Evolutionary conservation across 2,113 vertebrate species (phyloP).

Genomic region (Hyperoodon ampullatus): DNA sequence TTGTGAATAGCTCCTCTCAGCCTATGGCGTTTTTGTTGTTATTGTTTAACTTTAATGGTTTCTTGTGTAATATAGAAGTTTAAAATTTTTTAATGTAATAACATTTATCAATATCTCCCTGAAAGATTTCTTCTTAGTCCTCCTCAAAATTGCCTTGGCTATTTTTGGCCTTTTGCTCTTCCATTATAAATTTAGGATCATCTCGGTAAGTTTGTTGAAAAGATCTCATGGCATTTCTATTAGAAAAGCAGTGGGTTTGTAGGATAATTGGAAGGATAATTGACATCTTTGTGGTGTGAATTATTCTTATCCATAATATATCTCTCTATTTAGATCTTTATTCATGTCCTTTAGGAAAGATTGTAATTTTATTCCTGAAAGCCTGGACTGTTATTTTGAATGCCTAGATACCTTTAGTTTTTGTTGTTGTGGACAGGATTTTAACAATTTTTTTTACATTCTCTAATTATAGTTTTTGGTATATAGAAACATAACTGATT

Average conservation of each 20-base stretch:
- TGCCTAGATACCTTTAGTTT: background rate
- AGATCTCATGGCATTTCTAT: background rate
- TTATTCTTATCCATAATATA: constrained; percentile 9
- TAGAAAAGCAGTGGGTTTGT: background rate
- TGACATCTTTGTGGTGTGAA: background rate
- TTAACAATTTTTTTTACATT: background rate
- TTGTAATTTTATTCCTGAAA: background rate
- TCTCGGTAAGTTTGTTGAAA: background rate
- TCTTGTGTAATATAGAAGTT: background rate
- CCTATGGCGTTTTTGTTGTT: background rate
- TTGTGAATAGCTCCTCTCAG: background rate
- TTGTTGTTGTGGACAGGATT: background rate
- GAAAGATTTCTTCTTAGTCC: background rate
- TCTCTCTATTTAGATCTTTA: background rate
- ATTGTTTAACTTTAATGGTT: constrained; percentile 1
- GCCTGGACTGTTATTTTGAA: background rate
- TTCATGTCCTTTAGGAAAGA: background rate
- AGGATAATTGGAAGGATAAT: background rate
- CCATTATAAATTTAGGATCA: background rate
- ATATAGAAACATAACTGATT: background rate
- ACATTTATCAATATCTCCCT: background rate
- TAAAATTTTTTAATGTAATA: background rate
- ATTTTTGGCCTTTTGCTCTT: background rate
- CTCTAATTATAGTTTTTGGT: background rate
- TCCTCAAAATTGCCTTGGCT: background rate